Evolutionary conservation across 2,113 vertebrate species (phyloP), one percentile per base, ranked within the genome.

Genomic region (Salvelinus alpinus): DNA sequence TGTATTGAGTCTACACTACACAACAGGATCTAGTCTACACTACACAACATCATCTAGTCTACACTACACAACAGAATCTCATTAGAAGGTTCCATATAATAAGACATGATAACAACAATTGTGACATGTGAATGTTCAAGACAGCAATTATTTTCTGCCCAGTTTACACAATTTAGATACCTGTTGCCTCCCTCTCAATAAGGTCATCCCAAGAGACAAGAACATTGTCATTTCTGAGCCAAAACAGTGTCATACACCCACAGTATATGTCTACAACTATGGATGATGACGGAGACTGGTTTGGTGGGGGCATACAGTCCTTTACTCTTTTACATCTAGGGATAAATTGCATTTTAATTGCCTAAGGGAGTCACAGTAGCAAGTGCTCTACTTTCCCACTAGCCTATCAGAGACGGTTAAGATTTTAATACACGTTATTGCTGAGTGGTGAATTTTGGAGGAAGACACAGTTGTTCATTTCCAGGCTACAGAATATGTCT

Each of bases 391-490:
- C 72, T 74, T 80, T 82, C 76, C 31, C 78, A 64, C 11, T 64
- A 79, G 70, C 77, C 78, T 72, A 65, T 60, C 29, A 27, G 48
- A 73, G 76, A 73, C 75, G 74, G 51, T 82, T 77, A 51, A 78
- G 48, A 82, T 83, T 81, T 84, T 82, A 88, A 90, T 73, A 65
- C 74, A 76, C 66, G 44, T 87, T 89, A 80, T 70, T 87, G 91
- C 91, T 90, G 88, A 91, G 84, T 44, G 77, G 68, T 70, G 72
- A 59, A 57, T 83, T 85, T 85, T 80, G 71, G 38, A 74, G 80
- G 74, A 81, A 66, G 65, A 48, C 80, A 84, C 34, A 73, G 74
- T 68, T 80, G 74, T 44, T 75, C 85, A 87, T 64, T 88, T 86
- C 14, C 54, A 44, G 84, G 82, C 84, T 85, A 66, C 66, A 87